Conservation (phyloP, 2,113 vertebrate species). For the Corythornis vintsioides region DNA sequence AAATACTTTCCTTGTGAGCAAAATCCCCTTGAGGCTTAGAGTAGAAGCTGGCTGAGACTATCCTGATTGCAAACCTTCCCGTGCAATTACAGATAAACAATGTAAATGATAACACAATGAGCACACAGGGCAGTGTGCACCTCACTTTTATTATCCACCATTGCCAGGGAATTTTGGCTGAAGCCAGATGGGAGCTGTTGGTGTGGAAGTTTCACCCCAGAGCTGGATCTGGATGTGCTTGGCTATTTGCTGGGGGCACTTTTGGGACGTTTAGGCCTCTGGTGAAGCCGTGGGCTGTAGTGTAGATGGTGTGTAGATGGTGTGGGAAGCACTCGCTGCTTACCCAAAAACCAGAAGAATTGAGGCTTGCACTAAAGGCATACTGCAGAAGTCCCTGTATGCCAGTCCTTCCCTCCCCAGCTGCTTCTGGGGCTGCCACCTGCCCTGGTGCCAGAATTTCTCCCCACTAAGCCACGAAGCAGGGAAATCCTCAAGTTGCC, state of each 20-base stretch:
- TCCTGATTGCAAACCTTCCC: constrained; percentile 57
- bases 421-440: neutral
- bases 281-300: accelerated
- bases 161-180: neutral
- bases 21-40: neutral
- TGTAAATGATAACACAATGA: constrained; percentile 17
- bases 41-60: constrained; percentile 49
- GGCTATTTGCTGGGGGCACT: accelerated
- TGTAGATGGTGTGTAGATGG: accelerated
- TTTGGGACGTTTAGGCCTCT: accelerated
- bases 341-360: neutral
- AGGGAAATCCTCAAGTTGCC: neutral
- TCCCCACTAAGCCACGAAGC: neutral
- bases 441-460: accelerated
- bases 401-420: accelerated
- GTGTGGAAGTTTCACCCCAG: neutral
- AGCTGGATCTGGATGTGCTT: accelerated
- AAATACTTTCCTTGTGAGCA: constrained; percentile 1
- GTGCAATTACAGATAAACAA: constrained; percentile 54
- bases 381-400: accelerated
- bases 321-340: neutral
- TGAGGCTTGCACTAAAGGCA: neutral
- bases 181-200: neutral
- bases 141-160: neutral
- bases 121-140: neutral